Evolutionary conservation across 2,888 invertebrate genomes (phyloP).

Genomic region (Dryococelus australis): DNA sequence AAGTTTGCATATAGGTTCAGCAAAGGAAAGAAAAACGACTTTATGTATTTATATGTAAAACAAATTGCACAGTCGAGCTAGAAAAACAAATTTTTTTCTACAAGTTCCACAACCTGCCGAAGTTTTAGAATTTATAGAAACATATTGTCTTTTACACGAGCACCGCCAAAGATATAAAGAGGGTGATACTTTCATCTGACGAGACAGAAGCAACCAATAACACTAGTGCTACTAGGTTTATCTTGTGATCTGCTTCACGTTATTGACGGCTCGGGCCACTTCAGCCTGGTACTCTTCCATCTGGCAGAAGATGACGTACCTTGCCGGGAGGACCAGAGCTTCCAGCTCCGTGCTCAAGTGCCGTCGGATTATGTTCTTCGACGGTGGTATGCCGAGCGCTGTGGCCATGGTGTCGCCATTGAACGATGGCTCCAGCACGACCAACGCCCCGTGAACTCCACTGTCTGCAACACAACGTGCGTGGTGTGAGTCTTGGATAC

Average conservation of each 20-base stretch:
- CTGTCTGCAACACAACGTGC: slow-evolving; percentile 72
- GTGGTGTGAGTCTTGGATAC: too few species aligned
- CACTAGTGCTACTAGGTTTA: slow-evolving; percentile 13
- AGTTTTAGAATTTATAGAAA: not conserved
- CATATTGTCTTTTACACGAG: not conserved
- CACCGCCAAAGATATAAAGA: not conserved
- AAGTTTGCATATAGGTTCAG: not conserved
- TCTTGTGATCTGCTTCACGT: slow-evolving; percentile 50
- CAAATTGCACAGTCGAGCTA: too few species aligned
- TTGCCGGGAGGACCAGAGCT: slow-evolving; percentile 89
- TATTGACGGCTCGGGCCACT: slow-evolving; percentile 67
- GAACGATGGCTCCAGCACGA: slow-evolving; percentile 92
- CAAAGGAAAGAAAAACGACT: not conserved
- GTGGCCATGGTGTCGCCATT: slow-evolving; percentile 95
- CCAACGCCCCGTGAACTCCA: slow-evolving; percentile 93
- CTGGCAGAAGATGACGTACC: slow-evolving; percentile 89
- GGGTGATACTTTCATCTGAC: too few species aligned
- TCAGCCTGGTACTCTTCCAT: slow-evolving; percentile 84
- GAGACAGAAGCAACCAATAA: too few species aligned
- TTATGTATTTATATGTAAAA: too few species aligned
- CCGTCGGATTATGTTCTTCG: slow-evolving; percentile 90
- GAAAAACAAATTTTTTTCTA: not conserved
- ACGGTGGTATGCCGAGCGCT: slow-evolving; percentile 89
- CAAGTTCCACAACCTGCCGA: not conserved
- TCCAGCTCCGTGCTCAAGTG: slow-evolving; percentile 92